Evolutionary conservation across 2,797 vertebrate genomes (phyloP), one percentile per base, ranked within the genome.

Genomic region (Salmo trutta): DNA sequence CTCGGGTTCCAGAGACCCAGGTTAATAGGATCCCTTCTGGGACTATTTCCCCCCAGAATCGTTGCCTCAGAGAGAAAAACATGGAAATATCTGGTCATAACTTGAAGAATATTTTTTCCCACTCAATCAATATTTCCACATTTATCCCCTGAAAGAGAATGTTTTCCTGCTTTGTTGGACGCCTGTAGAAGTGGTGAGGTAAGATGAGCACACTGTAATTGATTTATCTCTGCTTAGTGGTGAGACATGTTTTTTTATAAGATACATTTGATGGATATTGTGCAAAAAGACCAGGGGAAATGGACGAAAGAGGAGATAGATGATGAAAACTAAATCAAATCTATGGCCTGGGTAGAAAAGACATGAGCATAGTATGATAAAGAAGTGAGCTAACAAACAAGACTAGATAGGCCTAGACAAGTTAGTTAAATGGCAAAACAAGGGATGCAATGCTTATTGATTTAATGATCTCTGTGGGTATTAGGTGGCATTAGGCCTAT

Each of bases 101-200:
- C 81, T 85, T 79, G 83, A 89, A 90, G 78, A 90, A 92, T 93
- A 91, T 81, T 81, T 89, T 90, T 91, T 83, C 84, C 89, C 79
- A 88, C 77, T 47, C 10, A 90, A 95, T 96, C 95, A 89, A 96
- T 96, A 94, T 89, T 93, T 91, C 80, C 85, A 84, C 83, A 88
- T 93, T 91, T 90, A 85, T 91, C 85, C 83, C 68, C 59, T 59
- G 77, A 86, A 87, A 90, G 74, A 79, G 71, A 77, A 76, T 1
- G 76, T 77, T 79, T 87, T 84, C 75, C 77, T 81, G 74, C 53
- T 71, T 75, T 83, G 79, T 76, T 75, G 76, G 78, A 81, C 53
- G 84, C 79, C 75, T 84, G 79, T 68, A 88, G 79, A 86, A 73
- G 83, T 85, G 84, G 77, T 68, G 71, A 71, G 73, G 87, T 86